Evolutionary conservation across 2,888 invertebrate genomes (phyloP).

Genomic region (Vanessa cardui): DNA sequence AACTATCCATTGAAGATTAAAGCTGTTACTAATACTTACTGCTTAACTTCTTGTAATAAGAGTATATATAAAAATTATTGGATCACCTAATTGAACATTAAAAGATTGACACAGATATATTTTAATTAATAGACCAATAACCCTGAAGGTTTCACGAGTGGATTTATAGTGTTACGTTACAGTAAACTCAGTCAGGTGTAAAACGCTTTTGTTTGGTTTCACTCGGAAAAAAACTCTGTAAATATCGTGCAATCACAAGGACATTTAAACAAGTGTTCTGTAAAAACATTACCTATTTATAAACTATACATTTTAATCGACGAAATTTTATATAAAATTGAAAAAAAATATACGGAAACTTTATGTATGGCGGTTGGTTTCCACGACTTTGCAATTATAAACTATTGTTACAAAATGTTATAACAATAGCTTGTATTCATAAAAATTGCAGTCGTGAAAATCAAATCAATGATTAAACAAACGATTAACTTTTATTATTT

Average conservation of each 20-base stretch:
- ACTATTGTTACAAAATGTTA: no score
- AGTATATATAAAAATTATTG: no score
- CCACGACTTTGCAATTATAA: no score
- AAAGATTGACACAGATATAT: constrained; percentile 16
- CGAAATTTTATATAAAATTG: not conserved
- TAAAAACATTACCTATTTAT: constrained; percentile 27
- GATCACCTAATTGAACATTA: not conserved
- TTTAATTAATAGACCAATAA: constrained; percentile 26
- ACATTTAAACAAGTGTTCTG: constrained; percentile 53
- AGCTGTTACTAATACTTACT: no score
- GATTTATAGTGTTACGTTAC: constrained; percentile 57
- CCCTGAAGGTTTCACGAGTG: constrained; percentile 42
- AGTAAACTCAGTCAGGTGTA: constrained; percentile 52
- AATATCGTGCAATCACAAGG: constrained; percentile 56
- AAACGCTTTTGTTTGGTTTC: constrained; percentile 66
- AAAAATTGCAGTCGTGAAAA: not conserved
- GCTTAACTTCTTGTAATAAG: no score
- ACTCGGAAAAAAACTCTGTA: constrained; percentile 48
- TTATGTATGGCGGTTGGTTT: no score
- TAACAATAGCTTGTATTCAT: not conserved
- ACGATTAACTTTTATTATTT: no score
- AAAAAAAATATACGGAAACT: not conserved
- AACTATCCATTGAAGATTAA: no score
- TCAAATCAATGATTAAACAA: not conserved
- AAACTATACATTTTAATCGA: not conserved